Evolutionary conservation across 2,888 invertebrate species (phyloP).

Genomic region (Liodrosophila aerea): DNA sequence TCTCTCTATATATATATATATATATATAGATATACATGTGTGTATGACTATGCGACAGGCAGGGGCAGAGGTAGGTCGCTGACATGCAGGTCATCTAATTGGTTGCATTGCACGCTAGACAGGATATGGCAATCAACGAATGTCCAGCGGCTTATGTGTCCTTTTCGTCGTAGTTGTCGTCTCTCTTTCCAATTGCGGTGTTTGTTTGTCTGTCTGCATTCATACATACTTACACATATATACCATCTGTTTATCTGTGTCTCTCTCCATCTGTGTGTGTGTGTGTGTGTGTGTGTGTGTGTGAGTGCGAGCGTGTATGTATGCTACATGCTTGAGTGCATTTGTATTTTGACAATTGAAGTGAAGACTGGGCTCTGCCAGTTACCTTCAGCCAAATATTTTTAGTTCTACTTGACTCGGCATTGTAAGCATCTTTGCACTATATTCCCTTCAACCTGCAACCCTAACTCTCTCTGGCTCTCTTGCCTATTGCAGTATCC

Average conservation of each 20-base stretch:
- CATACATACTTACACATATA: background rate
- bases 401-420: conserved; percentile 33
- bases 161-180: conserved; percentile 32
- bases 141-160: conserved; percentile 69
- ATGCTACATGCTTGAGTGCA: conserved; percentile 20
- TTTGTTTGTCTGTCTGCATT: conserved; percentile 14
- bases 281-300: background rate
- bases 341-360: conserved; percentile 40
- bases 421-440: conserved; percentile 28
- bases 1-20: background rate
- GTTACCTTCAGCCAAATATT: conserved; percentile 45
- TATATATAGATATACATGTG: conserved; percentile 8
- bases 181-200: conserved; percentile 41
- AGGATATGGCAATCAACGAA: conserved; percentile 69
- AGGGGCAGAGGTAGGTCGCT: conserved; percentile 14
- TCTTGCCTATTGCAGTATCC: conserved; percentile 3
- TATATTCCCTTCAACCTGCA: conserved; percentile 1
- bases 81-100: conserved; percentile 72
- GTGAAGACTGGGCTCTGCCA: background rate
- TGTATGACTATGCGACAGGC: no score
- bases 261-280: background rate
- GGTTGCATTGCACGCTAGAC: conserved; percentile 63
- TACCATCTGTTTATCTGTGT: background rate
- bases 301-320: background rate
- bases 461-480: background rate